Conservation (phyloP, 2,888 invertebrate genomes). For the Xestia c-nigrum region DNA sequence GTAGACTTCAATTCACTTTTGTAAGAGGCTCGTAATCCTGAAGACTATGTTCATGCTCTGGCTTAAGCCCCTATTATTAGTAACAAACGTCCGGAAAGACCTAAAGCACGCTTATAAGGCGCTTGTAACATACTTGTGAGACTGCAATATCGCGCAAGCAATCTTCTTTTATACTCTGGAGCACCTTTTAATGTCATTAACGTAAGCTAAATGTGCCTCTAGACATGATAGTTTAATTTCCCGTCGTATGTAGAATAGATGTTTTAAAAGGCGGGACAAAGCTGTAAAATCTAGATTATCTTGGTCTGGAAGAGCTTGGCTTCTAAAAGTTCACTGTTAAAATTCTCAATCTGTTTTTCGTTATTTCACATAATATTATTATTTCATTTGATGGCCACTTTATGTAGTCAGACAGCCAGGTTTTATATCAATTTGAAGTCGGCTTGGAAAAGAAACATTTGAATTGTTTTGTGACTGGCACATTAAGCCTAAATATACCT, state of each 20-base stretch:
- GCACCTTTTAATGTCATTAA: conserved; percentile 54
- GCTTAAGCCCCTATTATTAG: conserved; percentile 54
- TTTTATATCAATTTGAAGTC: conserved; percentile 9
- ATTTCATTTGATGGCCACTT: conserved; percentile 7
- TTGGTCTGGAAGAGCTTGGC: background rate
- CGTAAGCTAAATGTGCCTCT: conserved; percentile 48
- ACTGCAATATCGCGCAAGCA: conserved; percentile 54
- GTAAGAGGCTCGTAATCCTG: conserved; percentile 34
- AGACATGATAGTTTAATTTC: conserved; percentile 60
- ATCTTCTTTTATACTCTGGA: conserved; percentile 65
- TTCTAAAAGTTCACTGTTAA: background rate
- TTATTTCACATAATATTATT: background rate
- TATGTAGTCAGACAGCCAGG: background rate
- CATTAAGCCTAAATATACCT: conserved; percentile 7
- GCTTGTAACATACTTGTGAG: conserved; percentile 51
- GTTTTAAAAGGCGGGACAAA: conserved; percentile 10
- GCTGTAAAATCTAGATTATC: no score
- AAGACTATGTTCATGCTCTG: conserved; percentile 32
- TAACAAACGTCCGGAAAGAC: conserved; percentile 43
- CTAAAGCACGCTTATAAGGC: conserved; percentile 40
- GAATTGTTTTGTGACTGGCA: conserved; percentile 8
- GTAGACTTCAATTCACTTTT: conserved; percentile 34
- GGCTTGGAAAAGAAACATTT: background rate
- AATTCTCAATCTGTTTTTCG: background rate
- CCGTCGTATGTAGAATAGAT: conserved; percentile 14